phyloP scores from a whole-genome alignment of 2,113 vertebrate species.

The Synchiropus splendidus region DNA sequence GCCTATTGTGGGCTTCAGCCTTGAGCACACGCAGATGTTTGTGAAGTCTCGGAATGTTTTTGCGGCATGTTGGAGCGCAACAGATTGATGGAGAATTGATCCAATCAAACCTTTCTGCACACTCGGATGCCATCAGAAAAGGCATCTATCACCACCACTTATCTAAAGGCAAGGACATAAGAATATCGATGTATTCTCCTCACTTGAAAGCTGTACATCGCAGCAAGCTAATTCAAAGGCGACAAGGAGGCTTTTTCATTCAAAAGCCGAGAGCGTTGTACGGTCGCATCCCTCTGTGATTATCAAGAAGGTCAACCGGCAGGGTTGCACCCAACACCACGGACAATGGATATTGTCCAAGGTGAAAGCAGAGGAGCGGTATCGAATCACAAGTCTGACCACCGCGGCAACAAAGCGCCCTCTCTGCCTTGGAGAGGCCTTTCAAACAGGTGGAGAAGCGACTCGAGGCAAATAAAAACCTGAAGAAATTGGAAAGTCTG shows the following conservation, averaged over 20 bases:
- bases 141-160: background rate
- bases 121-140: conserved; percentile 9
- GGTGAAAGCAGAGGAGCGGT: conserved; percentile 11
- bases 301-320: conserved; percentile 18
- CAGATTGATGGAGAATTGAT: conserved; percentile 19
- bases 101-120: conserved; percentile 21
- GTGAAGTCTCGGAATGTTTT: too few relatives aligned
- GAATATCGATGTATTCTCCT: conserved; percentile 5
- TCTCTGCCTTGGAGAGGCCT: conserved; percentile 13
- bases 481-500: conserved; percentile 3
- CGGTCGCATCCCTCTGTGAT: conserved; percentile 2
- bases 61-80: too few relatives aligned
- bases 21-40: too few relatives aligned
- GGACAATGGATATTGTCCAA: conserved; percentile 12
- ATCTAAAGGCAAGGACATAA: conserved; percentile 7
- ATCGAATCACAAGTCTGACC: conserved; percentile 19
- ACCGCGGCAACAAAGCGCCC: conserved; percentile 7
- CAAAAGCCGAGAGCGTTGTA: conserved; percentile 6
- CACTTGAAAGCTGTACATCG: conserved; percentile 8
- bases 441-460: conserved; percentile 15
- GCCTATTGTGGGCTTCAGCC: too few relatives aligned
- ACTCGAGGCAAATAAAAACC: conserved; percentile 24
- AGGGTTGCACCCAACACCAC: conserved; percentile 11
- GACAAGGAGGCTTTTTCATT: conserved; percentile 6
- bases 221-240: too few relatives aligned